Evolutionary conservation across 2,797 vertebrate species (phyloP).

Genomic region (Moxostoma hubbsi): DNA sequence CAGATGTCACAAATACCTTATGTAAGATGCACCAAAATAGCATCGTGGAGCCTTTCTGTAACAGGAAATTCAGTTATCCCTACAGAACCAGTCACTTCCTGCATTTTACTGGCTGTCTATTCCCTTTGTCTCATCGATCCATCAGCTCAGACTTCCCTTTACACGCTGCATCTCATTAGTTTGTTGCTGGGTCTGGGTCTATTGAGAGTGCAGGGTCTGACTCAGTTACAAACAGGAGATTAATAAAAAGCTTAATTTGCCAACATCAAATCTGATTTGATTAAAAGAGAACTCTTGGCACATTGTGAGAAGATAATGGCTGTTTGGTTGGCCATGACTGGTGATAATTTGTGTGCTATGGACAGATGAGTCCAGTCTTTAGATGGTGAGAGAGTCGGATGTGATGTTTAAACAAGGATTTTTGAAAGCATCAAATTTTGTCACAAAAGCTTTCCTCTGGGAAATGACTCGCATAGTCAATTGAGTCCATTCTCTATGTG

Average conservation of each 20-base stretch:
- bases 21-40: not conserved
- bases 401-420: not conserved
- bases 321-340: slow-evolving; percentile 51
- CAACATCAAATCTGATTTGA: slow-evolving; percentile 53
- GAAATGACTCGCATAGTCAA: not conserved
- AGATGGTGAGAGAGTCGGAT: slow-evolving; percentile 36
- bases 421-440: not conserved
- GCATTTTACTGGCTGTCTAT: slow-evolving; percentile 39
- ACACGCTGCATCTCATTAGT: slow-evolving; percentile 45
- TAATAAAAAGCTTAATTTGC: slow-evolving; percentile 44
- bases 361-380: slow-evolving; percentile 48
- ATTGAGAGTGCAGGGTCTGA: slow-evolving; percentile 24
- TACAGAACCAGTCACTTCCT: slow-evolving; percentile 35
- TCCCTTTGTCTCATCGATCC: slow-evolving; percentile 47
- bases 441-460: not conserved
- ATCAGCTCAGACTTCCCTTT: slow-evolving; percentile 51
- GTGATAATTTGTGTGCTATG: slow-evolving; percentile 51
- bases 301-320: slow-evolving; percentile 53
- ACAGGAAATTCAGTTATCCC: slow-evolving; percentile 28
- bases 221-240: slow-evolving; percentile 57
- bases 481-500: not conserved
- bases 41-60: slow-evolving; percentile 9
- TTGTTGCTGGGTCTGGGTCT: slow-evolving; percentile 50
- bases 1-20: slow-evolving; percentile 2
- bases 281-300: slow-evolving; percentile 55